Conservation (phyloP, 1,140 invertebrate species). For the Armadillidium nasatum region DNA sequence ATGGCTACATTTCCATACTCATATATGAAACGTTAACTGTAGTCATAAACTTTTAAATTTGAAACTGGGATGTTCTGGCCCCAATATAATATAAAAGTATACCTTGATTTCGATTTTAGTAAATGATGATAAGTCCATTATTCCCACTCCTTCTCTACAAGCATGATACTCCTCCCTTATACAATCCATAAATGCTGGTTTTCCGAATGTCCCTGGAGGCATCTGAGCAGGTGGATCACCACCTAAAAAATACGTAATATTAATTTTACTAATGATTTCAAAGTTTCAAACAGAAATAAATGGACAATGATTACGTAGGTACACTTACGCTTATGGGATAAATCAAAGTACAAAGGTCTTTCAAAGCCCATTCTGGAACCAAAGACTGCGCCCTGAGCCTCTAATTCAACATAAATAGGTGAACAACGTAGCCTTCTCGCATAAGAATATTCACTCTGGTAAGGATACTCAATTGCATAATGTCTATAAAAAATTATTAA, state of each 20-base stretch:
- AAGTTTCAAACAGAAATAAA: background rate
- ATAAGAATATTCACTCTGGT: slow-evolving; percentile 47
- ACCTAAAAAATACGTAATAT: slow-evolving; percentile 27
- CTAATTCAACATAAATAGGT: slow-evolving; percentile 87
- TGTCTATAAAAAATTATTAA: slow-evolving; percentile 40
- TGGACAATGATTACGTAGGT: no score
- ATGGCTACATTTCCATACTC: no score
- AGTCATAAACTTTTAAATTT: no score
- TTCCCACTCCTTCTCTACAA: slow-evolving; percentile 84
- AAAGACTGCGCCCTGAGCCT: slow-evolving; percentile 89
- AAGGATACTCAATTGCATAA: slow-evolving; percentile 41
- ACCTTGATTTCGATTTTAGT: slow-evolving; percentile 90
- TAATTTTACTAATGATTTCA: background rate
- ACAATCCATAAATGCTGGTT: slow-evolving; percentile 88
- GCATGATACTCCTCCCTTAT: slow-evolving; percentile 89
- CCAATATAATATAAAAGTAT: slow-evolving; percentile 7
- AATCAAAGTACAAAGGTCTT: slow-evolving; percentile 85
- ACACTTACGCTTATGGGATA: slow-evolving; percentile 41
- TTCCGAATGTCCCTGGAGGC: slow-evolving; percentile 53
- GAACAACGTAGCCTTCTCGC: slow-evolving; percentile 87
- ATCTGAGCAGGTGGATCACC: slow-evolving; percentile 40
- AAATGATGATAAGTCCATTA: slow-evolving; percentile 97
- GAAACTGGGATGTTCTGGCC: no score
- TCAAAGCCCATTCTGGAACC: slow-evolving; percentile 98
- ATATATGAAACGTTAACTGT: no score